Evolutionary conservation across 2,888 invertebrate species (phyloP).

Genomic region (Acholoe squamosa): DNA sequence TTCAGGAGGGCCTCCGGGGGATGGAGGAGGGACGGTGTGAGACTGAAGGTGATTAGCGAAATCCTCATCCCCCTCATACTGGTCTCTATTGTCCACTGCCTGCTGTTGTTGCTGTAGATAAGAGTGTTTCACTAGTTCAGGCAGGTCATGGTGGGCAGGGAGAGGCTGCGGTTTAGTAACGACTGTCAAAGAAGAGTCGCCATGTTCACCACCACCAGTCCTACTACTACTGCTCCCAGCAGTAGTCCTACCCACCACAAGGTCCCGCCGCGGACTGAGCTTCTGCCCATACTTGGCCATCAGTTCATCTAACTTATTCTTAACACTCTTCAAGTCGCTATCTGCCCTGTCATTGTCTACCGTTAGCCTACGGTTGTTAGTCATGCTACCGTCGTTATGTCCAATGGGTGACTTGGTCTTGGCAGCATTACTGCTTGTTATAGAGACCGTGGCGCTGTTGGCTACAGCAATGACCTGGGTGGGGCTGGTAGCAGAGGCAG

Average conservation of each 20-base stretch:
- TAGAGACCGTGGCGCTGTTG: not conserved
- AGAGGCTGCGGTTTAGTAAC: not conserved
- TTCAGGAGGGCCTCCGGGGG: not conserved
- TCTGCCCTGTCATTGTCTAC: not conserved
- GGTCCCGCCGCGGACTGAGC: not conserved
- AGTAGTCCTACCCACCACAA: not conserved
- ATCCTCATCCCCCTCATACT: not conserved
- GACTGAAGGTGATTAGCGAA: not conserved
- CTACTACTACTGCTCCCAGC: not conserved
- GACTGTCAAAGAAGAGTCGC: not conserved
- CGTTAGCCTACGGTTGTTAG: not conserved
- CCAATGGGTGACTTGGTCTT: not conserved
- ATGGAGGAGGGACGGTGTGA: not conserved
- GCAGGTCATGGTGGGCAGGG: not conserved
- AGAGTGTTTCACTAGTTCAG: not conserved
- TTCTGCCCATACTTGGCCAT: slow-evolving; percentile 58
- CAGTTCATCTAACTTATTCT: slow-evolving; percentile 37
- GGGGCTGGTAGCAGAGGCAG: not conserved
- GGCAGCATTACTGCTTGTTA: not conserved
- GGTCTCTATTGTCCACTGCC: not conserved
- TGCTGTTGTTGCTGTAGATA: not conserved
- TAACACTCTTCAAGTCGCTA: not conserved
- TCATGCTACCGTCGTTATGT: not conserved
- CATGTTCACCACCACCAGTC: not conserved
- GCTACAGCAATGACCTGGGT: not conserved